Evolutionary conservation across 2,888 invertebrate genomes (phyloP).

Genomic region (Ophion costatus): DNA sequence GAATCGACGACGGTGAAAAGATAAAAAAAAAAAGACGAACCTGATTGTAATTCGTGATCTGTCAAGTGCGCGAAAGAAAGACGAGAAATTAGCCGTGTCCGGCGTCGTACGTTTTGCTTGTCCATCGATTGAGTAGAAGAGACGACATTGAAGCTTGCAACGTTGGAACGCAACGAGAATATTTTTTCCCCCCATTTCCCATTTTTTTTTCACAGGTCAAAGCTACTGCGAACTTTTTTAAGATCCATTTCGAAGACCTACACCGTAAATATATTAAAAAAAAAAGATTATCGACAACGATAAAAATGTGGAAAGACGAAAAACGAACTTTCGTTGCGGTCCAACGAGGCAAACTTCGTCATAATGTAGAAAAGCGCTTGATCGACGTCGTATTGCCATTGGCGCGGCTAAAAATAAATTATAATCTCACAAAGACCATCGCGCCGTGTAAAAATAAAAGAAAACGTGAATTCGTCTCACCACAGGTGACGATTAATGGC

Average conservation of each 20-base stretch:
- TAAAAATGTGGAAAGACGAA: no score
- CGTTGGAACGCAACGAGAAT: no score
- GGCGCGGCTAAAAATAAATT: conserved; percentile 31
- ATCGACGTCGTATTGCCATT: conserved; percentile 16
- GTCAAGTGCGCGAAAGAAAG: conserved; percentile 37
- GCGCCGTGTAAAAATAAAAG: conserved; percentile 9
- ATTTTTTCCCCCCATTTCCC: no score
- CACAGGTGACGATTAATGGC: background rate
- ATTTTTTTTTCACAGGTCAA: no score
- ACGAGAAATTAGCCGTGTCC: background rate
- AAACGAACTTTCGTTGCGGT: no score
- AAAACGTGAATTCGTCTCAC: conserved; percentile 4
- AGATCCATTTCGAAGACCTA: no score
- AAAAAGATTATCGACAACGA: no score
- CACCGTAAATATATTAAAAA: no score
- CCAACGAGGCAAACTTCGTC: no score
- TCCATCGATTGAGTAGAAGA: background rate
- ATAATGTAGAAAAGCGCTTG: background rate
- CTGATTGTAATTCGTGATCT: conserved; percentile 20
- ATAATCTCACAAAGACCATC: conserved; percentile 16
- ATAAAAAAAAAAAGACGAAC: conserved; percentile 16
- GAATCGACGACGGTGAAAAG: conserved; percentile 11
- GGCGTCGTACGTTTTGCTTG: background rate
- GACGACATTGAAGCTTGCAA: no score
- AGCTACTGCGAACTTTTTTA: no score